Evolutionary conservation across 92 coral and sea anemone genomes (phyloP).

Genomic region (Phymanthus crucifer): DNA sequence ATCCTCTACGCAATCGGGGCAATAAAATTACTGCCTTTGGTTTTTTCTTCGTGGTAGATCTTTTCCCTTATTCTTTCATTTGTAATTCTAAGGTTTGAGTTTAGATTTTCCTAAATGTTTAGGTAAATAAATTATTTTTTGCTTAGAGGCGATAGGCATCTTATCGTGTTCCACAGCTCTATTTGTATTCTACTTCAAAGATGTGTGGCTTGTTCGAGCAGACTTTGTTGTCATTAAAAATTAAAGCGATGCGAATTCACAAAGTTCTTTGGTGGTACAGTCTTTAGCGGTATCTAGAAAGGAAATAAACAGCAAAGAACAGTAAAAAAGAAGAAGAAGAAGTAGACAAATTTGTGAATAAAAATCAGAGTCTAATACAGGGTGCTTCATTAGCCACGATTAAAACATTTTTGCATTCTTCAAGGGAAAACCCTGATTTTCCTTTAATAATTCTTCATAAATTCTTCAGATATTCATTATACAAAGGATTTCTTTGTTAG

Average conservation of each 20-base stretch:
- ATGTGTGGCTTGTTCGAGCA: neutral
- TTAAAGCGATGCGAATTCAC: neutral
- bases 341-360: too few species aligned
- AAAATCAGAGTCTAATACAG: too few species aligned
- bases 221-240: conserved; percentile 21
- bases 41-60: neutral
- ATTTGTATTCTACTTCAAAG: conserved; percentile 20
- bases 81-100: neutral
- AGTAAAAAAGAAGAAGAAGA: neutral
- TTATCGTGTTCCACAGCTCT: conserved; percentile 11
- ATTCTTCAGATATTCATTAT: neutral
- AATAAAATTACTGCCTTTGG: neutral
- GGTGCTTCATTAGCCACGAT: too few species aligned
- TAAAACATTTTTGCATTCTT: neutral
- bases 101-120: conserved; percentile 6
- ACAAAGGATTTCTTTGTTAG: too few species aligned
- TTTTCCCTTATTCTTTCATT: neutral
- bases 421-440: neutral
- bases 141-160: conserved; percentile 2
- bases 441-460: neutral
- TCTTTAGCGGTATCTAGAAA: neutral
- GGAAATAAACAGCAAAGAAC: neutral
- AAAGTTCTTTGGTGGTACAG: neutral
- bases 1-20: neutral
- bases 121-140: conserved; percentile 28